Evolutionary conservation across 2,888 invertebrate species (phyloP), one percentile per base, ranked within the genome.

Genomic region (Ophioninae sp.): DNA sequence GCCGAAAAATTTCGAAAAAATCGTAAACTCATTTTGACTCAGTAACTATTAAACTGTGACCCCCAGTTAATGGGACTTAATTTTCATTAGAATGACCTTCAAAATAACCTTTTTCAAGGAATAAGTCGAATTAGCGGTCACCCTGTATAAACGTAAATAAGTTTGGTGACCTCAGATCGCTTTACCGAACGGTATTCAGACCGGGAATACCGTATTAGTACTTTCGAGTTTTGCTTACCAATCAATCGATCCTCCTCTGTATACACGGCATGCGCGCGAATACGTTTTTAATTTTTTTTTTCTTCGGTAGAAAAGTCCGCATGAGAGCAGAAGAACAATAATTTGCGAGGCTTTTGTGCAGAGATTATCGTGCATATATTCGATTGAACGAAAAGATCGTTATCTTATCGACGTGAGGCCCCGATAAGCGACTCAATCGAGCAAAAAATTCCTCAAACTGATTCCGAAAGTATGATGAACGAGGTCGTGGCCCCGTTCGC

Each of bases 191-290:
- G 81, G 83, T 86, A 87, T 86, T 82, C 79, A 85, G 85, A 85
- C 78, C 84, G 83, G 78, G 80, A 85, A 82, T 80, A 71, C 75
- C 74, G 79, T 67, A 73, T 75, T 76, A 77, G 79, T 74, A 83
- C 85, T 85, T 83, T 86, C 83, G 80, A 82, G 79, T 81, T 72
- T 77, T 58, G 77, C 72, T 81, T 69, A 79, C 81, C 85, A 80
- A 86, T 85, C 73, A 77, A 86, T 86, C 86, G 85, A 86, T 84
- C 76, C 80, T 72, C 64, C 65, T 61, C 22, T 64, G 74, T 76
- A 71, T 22, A 59, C 59, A 75, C n/a, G 30, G 39, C 20, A 44
- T 79, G 72, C 68, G 7, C 58, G 72, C 56, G 51, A 17, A 22
- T 65, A 73, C 59, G 30, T 30, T 30, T 30, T 30, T 30, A 63